These are phyloP conservation scores for Parnassius glacialis DNA, from an alignment of 2,888 invertebrate genomes.

Conservation along the genomic window DNA sequence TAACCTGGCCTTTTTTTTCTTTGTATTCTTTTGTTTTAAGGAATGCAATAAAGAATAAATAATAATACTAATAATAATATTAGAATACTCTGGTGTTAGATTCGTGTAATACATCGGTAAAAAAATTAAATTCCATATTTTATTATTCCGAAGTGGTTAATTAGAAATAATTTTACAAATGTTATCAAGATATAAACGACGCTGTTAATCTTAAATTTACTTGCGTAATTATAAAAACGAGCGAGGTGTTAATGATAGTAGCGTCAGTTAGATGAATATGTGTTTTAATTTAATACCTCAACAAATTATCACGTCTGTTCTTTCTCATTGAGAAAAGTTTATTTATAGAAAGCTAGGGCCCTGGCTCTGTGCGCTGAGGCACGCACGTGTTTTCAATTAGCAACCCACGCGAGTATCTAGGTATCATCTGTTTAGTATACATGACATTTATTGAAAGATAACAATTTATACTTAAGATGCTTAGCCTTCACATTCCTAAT, in stretches of 20 bases:
- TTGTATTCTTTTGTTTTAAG: too few species aligned
- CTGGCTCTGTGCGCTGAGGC: conserved; percentile 33
- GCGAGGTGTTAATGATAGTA: conserved; percentile 4
- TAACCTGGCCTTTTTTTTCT: too few species aligned
- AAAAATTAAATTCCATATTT: too few species aligned
- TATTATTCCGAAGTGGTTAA: too few species aligned
- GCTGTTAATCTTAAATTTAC: not conserved
- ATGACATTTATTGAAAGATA: conserved; percentile 34
- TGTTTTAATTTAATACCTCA: conserved; percentile 15
- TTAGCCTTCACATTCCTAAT: not conserved
- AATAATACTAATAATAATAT: too few species aligned
- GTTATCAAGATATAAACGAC: not conserved
- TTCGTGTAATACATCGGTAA: too few species aligned
- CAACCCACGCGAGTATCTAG: conserved; percentile 36
- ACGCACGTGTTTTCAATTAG: conserved; percentile 57
- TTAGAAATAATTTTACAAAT: too few species aligned
- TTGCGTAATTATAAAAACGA: conserved; percentile 17
- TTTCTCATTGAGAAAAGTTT: conserved; percentile 37
- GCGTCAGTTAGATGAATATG: conserved; percentile 13
- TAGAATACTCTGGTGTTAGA: too few species aligned
- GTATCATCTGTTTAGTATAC: conserved; percentile 28
- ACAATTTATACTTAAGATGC: conserved; percentile 4
- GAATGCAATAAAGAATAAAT: too few species aligned
- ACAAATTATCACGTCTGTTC: conserved; percentile 34
- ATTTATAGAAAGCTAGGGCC: conserved; percentile 45